phyloP scores from a whole-genome alignment of 2,888 invertebrate species.

The Euzophera pinguis region DNA sequence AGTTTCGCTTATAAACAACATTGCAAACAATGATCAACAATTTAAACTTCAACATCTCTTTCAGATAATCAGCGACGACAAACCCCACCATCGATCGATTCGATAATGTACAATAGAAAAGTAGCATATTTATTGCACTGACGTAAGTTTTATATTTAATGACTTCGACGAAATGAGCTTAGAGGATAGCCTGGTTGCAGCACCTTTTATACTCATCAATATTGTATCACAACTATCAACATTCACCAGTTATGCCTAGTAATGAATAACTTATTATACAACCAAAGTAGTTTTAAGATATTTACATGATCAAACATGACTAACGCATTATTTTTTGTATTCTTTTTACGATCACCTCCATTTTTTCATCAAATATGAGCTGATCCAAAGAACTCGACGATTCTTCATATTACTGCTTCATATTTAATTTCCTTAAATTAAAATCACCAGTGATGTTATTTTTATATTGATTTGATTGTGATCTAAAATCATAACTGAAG shows the following conservation, averaged over 20 bases:
- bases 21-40: no score
- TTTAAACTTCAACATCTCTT: neutral
- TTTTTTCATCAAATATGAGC: neutral
- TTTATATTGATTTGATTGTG: neutral
- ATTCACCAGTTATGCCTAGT: neutral
- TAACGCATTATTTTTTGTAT: neutral
- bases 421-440: neutral
- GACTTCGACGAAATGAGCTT: constrained; percentile 4
- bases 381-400: neutral
- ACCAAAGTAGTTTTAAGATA: constrained; percentile 3
- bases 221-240: neutral
- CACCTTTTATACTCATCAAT: neutral
- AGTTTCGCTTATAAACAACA: no score
- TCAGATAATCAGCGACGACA: constrained; percentile 6
- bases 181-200: neutral
- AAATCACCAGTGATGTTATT: neutral
- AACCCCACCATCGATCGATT: constrained; percentile 11
- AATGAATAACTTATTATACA: neutral
- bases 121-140: constrained; percentile 19
- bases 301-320: neutral
- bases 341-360: neutral
- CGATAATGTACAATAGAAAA: constrained; percentile 32
- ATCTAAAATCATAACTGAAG: neutral
- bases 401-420: neutral
- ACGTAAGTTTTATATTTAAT: constrained; percentile 20